Conservation (phyloP, 2,888 invertebrate genomes). For the Stenoptilia bipunctidactyla region DNA sequence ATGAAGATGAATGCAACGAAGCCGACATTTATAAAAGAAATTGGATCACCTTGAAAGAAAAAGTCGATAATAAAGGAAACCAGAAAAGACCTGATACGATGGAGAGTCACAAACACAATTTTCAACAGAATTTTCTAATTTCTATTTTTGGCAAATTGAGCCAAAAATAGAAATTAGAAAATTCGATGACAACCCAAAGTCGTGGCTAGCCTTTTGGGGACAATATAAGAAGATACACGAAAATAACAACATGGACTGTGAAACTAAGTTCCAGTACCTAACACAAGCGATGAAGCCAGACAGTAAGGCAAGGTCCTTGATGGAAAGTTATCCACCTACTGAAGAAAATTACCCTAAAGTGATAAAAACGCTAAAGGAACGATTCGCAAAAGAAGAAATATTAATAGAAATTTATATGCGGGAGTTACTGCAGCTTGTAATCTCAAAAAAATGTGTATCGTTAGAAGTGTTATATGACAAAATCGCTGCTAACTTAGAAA, state of each 20-base stretch:
- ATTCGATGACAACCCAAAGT: slow-evolving; percentile 2
- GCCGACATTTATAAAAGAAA: too few species aligned
- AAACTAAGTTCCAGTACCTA: neutral
- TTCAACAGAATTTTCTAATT: too few species aligned
- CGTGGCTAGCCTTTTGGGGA: neutral
- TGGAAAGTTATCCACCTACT: slow-evolving; percentile 5
- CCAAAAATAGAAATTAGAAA: slow-evolving; percentile 1
- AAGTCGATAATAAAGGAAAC: too few species aligned
- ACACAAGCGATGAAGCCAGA: neutral
- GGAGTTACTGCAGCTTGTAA: slow-evolving; percentile 2
- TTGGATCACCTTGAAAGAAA: too few species aligned
- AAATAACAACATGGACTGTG: neutral
- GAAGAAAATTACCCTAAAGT: slow-evolving; percentile 2
- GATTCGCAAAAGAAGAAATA: slow-evolving; percentile 4
- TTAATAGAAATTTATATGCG: slow-evolving; percentile 3
- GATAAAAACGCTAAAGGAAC: neutral
- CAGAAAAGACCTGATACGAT: too few species aligned
- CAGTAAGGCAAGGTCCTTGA: neutral
- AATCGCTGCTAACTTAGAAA: slow-evolving; percentile 2
- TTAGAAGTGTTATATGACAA: slow-evolving; percentile 4
- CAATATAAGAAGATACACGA: slow-evolving; percentile 1
- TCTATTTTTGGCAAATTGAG: too few species aligned
- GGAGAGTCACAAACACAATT: too few species aligned
- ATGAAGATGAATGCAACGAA: too few species aligned
- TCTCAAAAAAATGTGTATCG: neutral